Evolutionary conservation across 2,797 vertebrate genomes (phyloP).

Genomic region (Centroberyx gerrardi): DNA sequence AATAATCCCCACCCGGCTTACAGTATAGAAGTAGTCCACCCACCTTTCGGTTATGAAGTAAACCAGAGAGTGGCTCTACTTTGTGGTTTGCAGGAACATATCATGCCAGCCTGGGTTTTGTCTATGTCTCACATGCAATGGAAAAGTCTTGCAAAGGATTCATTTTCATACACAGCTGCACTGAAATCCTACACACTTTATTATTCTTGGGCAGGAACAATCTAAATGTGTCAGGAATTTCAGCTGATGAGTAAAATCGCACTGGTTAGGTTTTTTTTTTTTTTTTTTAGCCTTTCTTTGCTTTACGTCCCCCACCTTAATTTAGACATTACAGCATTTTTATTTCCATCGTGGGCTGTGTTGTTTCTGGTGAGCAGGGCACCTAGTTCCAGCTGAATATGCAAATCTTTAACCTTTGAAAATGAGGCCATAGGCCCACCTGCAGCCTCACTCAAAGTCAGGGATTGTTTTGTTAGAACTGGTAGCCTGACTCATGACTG

Average conservation of each 20-base stretch:
- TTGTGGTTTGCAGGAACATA: slow-evolving; percentile 65
- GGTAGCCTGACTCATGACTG: slow-evolving; percentile 45
- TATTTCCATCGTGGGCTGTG: slow-evolving; percentile 79
- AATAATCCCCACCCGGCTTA: slow-evolving; percentile 28
- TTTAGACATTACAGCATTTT: slow-evolving; percentile 74
- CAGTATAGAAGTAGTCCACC: slow-evolving; percentile 39
- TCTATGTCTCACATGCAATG: slow-evolving; percentile 66
- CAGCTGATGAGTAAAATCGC: slow-evolving; percentile 76
- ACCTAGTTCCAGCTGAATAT: slow-evolving; percentile 68
- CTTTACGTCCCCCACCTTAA: slow-evolving; percentile 53
- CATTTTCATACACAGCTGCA: slow-evolving; percentile 66
- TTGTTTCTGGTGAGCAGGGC: slow-evolving; percentile 55
- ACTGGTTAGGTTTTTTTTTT: slow-evolving; percentile 50
- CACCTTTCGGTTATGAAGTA: slow-evolving; percentile 31
- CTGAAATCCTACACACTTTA: slow-evolving; percentile 76
- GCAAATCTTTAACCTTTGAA: slow-evolving; percentile 73
- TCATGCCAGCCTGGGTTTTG: slow-evolving; percentile 64
- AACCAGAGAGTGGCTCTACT: slow-evolving; percentile 56
- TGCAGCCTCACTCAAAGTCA: slow-evolving; percentile 54
- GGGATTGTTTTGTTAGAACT: slow-evolving; percentile 50
- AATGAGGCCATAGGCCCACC: slow-evolving; percentile 61
- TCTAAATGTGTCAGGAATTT: slow-evolving; percentile 74
- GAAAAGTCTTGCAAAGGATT: slow-evolving; percentile 69
- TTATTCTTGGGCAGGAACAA: slow-evolving; percentile 77
- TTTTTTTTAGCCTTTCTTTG: slow-evolving; percentile 41